Evolutionary conservation across 2,113 vertebrate genomes (phyloP), one percentile per base, ranked within the genome.

Genomic region (Hippocampus abdominalis): DNA sequence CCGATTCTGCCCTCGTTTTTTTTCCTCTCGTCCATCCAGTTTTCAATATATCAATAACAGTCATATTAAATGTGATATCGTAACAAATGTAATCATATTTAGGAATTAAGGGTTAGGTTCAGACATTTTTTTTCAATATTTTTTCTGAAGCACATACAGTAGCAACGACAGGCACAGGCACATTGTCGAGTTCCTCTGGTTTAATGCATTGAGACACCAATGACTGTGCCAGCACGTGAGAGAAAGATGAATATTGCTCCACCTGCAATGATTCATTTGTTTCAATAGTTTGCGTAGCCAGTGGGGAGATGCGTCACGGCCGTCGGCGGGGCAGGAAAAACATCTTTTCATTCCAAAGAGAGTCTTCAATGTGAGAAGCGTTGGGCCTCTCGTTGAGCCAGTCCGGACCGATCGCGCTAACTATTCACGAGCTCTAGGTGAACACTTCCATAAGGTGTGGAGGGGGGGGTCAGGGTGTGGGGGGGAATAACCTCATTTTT

Each of bases 401-500:
- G 39, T 13, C 60, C 13, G 11, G 21, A 42, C 21, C 21, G 10
- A 39, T 8, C 21, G 23, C 13, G 13, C 62, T 64, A 46, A 46
- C 62, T 64, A 64, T 64, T 64, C 62, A 64, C 46, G 62, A 64
- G 32, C 40, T 64, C 4, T 5, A 64, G 61, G 61, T 64, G 61
- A 64, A 64, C 61, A 23, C 39, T 64, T 64, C 61, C 61, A 42
- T 23, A 23, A 39, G 11, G 36, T 18, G 29, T 6, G 18, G 25
- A 49, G 40, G 16, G 25, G 0, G 3, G 16, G 46, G 46, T 6
- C 15, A 15, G 48, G 48, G 48, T 49, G 48, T 6, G 8, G 49
- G 49, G 49, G 49, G 20, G 49, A 65, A 65, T 48, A 18, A 66
- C 64, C 23, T 62, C 13, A 69, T 72, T 69, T 71, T 51, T 27